phyloP scores from a whole-genome alignment of 92 coral and sea anemone species.

The Pocillopora grandis region DNA sequence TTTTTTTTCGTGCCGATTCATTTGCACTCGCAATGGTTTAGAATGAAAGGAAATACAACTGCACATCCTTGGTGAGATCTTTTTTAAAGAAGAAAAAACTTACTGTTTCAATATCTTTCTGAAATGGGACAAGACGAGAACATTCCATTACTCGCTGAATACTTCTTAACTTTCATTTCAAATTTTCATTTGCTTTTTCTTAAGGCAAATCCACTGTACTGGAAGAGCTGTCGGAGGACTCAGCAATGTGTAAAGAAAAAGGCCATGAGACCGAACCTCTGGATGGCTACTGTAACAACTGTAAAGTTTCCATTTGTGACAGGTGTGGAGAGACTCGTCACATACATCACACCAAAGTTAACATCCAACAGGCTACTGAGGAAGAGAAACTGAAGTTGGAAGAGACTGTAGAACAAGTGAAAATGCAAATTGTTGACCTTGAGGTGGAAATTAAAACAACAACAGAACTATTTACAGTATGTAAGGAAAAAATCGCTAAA shows the following conservation, averaged over 20 bases:
- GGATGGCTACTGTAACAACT: not conserved
- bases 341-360: constrained; percentile 15
- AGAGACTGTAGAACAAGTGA: constrained; percentile 2
- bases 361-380: constrained; percentile 12
- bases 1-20: no score
- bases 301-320: constrained; percentile 27
- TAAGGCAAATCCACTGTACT: not conserved
- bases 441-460: not conserved
- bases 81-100: no score
- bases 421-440: not conserved
- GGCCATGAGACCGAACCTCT: constrained; percentile 5
- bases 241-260: not conserved
- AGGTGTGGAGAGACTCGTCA: constrained; percentile 29
- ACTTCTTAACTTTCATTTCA: no score
- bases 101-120: no score
- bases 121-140: no score
- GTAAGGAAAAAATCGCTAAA: not conserved
- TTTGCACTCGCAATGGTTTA: no score
- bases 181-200: not conserved
- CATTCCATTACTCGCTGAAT: no score
- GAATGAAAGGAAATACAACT: no score
- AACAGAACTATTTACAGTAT: not conserved
- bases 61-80: no score
- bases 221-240: not conserved
- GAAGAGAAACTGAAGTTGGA: not conserved